phyloP scores from a whole-genome alignment of 2,797 vertebrate genomes.

The Brachyrhaphis roseni region DNA sequence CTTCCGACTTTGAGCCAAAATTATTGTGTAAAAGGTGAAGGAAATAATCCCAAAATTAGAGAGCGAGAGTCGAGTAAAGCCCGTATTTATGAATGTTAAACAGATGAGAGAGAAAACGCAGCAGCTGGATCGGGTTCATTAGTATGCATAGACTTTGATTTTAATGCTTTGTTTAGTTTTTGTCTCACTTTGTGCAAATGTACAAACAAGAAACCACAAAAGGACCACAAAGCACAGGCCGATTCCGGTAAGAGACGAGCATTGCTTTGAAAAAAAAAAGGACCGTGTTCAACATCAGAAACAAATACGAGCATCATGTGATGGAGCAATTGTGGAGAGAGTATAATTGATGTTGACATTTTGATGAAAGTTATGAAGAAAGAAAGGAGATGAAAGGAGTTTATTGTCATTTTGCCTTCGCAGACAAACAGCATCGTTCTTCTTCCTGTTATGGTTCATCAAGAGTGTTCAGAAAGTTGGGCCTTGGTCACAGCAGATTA shows the following conservation, averaged over 20 bases:
- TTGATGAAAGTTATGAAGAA: background rate
- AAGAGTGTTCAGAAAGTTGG: background rate
- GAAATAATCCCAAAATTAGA: background rate
- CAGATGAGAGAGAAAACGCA: background rate
- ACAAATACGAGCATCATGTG: background rate
- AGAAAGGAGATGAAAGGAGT: background rate
- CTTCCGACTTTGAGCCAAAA: background rate
- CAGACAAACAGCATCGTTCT: background rate
- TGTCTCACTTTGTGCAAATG: slow-evolving; percentile 18
- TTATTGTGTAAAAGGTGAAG: background rate
- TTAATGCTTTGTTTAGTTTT: slow-evolving; percentile 3
- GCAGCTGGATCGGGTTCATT: slow-evolving; percentile 49
- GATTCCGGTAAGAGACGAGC: slow-evolving; percentile 1
- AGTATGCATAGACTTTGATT: slow-evolving; percentile 26
- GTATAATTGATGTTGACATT: background rate
- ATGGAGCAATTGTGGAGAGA: background rate
- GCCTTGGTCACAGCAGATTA: background rate
- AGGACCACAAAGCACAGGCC: slow-evolving; percentile 34
- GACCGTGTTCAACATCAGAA: background rate
- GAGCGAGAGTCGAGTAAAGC: background rate
- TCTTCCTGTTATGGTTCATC: background rate
- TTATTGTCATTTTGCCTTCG: background rate
- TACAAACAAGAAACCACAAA: slow-evolving; percentile 44
- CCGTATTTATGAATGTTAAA: background rate
- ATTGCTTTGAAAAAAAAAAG: background rate